Evolutionary conservation across 2,113 vertebrate genomes (phyloP).

Genomic region (Brachionichthys hirsutus): DNA sequence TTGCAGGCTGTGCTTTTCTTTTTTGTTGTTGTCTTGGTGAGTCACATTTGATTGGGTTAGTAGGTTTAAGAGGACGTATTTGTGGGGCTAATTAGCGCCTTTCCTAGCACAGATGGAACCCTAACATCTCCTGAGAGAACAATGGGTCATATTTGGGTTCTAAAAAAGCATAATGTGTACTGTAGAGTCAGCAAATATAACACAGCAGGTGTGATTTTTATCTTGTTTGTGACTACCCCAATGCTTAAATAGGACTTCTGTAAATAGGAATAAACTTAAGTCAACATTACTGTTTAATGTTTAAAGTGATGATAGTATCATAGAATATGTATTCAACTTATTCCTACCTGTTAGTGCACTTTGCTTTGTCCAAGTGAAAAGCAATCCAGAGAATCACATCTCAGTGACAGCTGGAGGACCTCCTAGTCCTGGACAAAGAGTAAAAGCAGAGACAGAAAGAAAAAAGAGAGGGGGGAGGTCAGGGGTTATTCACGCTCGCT

Average conservation of each 20-base stretch:
- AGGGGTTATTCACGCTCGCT: constrained; percentile 52
- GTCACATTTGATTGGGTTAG: constrained; percentile 68
- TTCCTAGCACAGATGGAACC: constrained; percentile 70
- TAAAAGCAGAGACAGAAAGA: background rate
- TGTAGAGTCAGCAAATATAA: constrained; percentile 57
- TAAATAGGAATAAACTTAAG: constrained; percentile 72
- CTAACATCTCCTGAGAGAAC: constrained; percentile 52
- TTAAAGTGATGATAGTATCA: constrained; percentile 16
- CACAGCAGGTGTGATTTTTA: constrained; percentile 55
- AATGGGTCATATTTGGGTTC: constrained; percentile 52
- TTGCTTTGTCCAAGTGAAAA: constrained; percentile 58
- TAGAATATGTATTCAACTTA: constrained; percentile 5
- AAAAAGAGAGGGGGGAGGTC: background rate
- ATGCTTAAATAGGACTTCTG: constrained; percentile 45
- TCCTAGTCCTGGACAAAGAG: constrained; percentile 58
- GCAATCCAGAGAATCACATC: constrained; percentile 71
- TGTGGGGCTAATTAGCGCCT: constrained; percentile 70
- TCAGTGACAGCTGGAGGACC: constrained; percentile 62
- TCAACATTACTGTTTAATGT: constrained; percentile 42
- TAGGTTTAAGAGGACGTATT: constrained; percentile 60
- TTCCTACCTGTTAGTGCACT: constrained; percentile 64
- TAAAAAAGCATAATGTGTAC: constrained; percentile 43
- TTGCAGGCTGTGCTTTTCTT: constrained; percentile 5
- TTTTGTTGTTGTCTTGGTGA: constrained; percentile 43
- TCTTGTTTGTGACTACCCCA: constrained; percentile 28